Evolutionary conservation across 2,888 invertebrate species (phyloP).

Genomic region (Geotrupes spiniger): DNA sequence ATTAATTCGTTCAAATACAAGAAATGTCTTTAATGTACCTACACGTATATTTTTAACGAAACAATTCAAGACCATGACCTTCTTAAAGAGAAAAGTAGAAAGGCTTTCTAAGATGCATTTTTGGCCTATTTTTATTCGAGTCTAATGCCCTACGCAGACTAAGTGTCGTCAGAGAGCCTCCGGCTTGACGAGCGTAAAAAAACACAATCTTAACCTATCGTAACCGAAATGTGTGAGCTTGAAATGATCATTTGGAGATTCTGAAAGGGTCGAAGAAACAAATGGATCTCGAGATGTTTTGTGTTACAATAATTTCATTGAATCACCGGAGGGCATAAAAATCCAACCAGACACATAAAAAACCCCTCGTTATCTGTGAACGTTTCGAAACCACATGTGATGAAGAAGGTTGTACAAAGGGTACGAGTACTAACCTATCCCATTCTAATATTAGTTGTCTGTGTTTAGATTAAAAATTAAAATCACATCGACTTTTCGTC

Average conservation of each 20-base stretch:
- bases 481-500: no score
- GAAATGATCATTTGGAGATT: no score
- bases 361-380: constrained; percentile 7
- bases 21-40: no score
- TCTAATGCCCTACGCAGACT: constrained; percentile 2
- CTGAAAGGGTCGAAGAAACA: no score
- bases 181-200: not conserved
- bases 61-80: constrained; percentile 8
- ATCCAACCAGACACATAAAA: constrained; percentile 11
- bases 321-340: not conserved
- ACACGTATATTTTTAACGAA: not conserved
- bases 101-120: constrained; percentile 14
- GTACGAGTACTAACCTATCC: constrained; percentile 11
- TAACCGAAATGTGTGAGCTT: constrained; percentile 14
- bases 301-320: no score
- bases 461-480: constrained; percentile 5
- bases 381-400: not conserved
- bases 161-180: not conserved
- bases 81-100: constrained; percentile 14
- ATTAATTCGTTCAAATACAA: no score
- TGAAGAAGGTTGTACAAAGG: constrained; percentile 8
- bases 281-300: no score
- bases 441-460: constrained; percentile 6
- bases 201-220: constrained; percentile 15
- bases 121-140: constrained; percentile 12